phyloP scores from a whole-genome alignment of 2,888 invertebrate species.

The Tiphia femorata region DNA sequence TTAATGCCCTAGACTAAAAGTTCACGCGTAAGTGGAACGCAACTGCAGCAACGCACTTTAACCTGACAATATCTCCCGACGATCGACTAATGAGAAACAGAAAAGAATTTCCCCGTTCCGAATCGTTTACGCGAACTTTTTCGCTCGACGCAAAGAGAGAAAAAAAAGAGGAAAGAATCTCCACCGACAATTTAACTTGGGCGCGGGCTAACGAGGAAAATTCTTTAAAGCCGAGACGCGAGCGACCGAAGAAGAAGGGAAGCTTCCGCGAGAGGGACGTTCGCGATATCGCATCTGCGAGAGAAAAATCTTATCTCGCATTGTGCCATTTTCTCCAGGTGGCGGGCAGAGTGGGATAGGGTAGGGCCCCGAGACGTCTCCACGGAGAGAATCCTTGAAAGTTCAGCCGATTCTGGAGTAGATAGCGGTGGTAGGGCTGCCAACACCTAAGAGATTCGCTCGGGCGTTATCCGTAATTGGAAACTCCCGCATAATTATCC shows the following conservation, averaged over 20 bases:
- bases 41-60: no score
- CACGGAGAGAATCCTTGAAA: not conserved
- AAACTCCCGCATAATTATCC: slow-evolving; percentile 60
- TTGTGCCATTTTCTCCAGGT: not conserved
- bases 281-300: not conserved
- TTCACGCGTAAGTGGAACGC: no score
- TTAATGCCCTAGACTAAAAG: no score
- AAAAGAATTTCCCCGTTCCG: no score
- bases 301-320: not conserved
- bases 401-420: slow-evolving; percentile 13
- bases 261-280: not conserved
- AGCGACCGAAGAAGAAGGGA: not conserved
- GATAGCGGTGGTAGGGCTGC: slow-evolving; percentile 29
- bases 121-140: no score
- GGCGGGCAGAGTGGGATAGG: not conserved
- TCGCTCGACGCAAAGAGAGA: no score
- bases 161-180: no score
- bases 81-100: no score
- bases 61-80: no score
- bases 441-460: slow-evolving; percentile 28
- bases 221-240: not conserved
- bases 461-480: slow-evolving; percentile 55
- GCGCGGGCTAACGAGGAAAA: no score
- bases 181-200: no score
- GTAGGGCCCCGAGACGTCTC: not conserved